Evolutionary conservation across 2,113 vertebrate genomes (phyloP).

Genomic region (Antechinus stuartii): DNA sequence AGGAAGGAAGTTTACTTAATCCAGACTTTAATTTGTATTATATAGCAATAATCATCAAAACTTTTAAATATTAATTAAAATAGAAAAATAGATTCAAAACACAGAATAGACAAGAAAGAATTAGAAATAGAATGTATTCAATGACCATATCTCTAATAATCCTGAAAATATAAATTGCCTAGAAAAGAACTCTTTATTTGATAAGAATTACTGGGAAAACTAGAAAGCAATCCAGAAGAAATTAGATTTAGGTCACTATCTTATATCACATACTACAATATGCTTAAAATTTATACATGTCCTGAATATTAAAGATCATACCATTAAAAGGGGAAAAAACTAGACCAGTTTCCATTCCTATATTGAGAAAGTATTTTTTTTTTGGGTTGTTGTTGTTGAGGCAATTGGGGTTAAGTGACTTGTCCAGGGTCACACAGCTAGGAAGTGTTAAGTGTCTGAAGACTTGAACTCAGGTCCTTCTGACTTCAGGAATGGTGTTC

Average conservation of each 20-base stretch:
- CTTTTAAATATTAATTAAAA: neutral
- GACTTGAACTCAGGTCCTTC: too few relatives aligned
- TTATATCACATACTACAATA: neutral
- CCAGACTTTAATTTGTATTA: neutral
- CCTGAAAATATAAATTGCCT: neutral
- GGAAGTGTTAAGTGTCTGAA: too few relatives aligned
- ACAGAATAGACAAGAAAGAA: neutral
- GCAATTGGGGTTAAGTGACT: too few relatives aligned
- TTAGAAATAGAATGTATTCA: neutral
- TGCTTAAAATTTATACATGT: neutral
- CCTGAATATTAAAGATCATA: neutral
- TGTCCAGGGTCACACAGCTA: too few relatives aligned
- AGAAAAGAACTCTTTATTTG: neutral
- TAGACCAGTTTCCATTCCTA: neutral
- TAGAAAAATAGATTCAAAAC: neutral
- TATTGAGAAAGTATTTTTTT: too few relatives aligned
- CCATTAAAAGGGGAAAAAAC: neutral
- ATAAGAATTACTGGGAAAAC: neutral
- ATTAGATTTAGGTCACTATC: neutral
- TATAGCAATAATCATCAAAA: neutral
- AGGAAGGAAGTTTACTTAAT: neutral
- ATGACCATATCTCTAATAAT: neutral
- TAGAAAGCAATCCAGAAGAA: neutral
- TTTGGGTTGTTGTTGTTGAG: too few relatives aligned
- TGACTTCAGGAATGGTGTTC: too few relatives aligned